These are phyloP conservation scores for Drosophila lacteicornis DNA, from an alignment of 1,140 invertebrate species.

Conservation along the genomic window DNA sequence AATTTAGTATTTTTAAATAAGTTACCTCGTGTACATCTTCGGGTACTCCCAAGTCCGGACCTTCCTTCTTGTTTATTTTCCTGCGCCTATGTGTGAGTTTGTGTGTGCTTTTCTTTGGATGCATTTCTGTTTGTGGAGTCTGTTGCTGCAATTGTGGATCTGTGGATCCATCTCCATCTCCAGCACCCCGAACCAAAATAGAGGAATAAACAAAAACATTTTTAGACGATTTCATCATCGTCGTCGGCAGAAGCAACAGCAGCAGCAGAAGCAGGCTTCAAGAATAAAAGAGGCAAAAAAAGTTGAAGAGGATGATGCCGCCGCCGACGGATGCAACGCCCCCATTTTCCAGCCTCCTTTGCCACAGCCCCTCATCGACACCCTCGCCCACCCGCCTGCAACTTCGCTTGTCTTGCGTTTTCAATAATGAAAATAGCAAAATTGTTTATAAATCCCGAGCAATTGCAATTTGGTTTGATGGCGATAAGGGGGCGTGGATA, in stretches of 20 bases:
- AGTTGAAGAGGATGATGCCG: constrained; percentile 20
- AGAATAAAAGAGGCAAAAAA: constrained; percentile 4
- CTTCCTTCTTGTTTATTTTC: neutral
- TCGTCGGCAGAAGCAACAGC: constrained; percentile 7
- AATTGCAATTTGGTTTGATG: constrained; percentile 32
- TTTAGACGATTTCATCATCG: constrained; percentile 69
- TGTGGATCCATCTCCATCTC: constrained; percentile 3
- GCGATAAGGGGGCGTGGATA: neutral
- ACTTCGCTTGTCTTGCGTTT: constrained; percentile 33
- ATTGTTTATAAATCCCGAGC: constrained; percentile 62
- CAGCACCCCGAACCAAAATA: constrained; percentile 21
- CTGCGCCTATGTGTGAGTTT: neutral
- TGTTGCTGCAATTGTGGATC: constrained; percentile 29
- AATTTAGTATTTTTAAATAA: neutral
- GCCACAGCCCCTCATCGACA: neutral
- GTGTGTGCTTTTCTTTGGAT: constrained; percentile 9
- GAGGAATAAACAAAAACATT: constrained; percentile 70
- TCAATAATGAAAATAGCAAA: constrained; percentile 61
- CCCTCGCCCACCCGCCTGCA: neutral
- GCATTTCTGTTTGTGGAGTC: constrained; percentile 16
- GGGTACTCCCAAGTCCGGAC: neutral
- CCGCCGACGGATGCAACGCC: constrained; percentile 27
- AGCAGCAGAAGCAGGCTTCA: constrained; percentile 20
- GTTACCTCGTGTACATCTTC: neutral
- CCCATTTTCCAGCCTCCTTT: neutral